Conservation (phyloP, 2,888 invertebrate genomes). For the Eueremaeus valkanovi region DNA sequence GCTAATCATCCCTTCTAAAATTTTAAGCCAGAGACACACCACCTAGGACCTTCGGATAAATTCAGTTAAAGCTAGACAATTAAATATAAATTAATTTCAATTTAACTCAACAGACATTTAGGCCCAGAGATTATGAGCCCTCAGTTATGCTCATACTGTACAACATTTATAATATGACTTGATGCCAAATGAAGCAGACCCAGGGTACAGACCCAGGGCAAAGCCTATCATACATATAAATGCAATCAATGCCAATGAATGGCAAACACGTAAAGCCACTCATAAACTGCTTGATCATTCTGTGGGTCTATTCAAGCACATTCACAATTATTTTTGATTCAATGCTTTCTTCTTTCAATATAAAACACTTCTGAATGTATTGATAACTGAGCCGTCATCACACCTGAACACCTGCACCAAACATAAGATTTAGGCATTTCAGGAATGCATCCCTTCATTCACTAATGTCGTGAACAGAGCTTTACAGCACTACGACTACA, state of each 20-base stretch:
- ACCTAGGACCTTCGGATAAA: too few relatives aligned
- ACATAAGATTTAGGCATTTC: constrained; percentile 28
- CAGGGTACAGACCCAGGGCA: too few relatives aligned
- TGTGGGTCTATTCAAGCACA: constrained; percentile 2
- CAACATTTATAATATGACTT: too few relatives aligned
- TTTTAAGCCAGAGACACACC: too few relatives aligned
- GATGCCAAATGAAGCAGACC: too few relatives aligned
- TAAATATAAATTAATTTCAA: too few relatives aligned
- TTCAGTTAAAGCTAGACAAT: too few relatives aligned
- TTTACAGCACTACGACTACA: not conserved
- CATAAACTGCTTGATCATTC: constrained; percentile 3
- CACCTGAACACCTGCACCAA: constrained; percentile 27
- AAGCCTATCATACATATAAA: not conserved
- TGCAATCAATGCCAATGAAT: constrained; percentile 3
- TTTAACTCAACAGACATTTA: too few relatives aligned
- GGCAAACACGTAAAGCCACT: constrained; percentile 7
- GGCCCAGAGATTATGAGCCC: too few relatives aligned
- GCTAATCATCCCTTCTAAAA: too few relatives aligned
- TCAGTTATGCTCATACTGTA: too few relatives aligned
- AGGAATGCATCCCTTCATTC: constrained; percentile 24
- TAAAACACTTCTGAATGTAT: not conserved
- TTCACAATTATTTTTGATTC: not conserved
- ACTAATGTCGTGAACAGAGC: not conserved
- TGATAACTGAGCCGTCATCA: constrained; percentile 1
- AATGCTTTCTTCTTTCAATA: constrained; percentile 2